These are phyloP conservation scores for Hipposideros larvatus DNA, from an alignment of 2,797 vertebrate genomes.

Conservation along the genomic window DNA sequence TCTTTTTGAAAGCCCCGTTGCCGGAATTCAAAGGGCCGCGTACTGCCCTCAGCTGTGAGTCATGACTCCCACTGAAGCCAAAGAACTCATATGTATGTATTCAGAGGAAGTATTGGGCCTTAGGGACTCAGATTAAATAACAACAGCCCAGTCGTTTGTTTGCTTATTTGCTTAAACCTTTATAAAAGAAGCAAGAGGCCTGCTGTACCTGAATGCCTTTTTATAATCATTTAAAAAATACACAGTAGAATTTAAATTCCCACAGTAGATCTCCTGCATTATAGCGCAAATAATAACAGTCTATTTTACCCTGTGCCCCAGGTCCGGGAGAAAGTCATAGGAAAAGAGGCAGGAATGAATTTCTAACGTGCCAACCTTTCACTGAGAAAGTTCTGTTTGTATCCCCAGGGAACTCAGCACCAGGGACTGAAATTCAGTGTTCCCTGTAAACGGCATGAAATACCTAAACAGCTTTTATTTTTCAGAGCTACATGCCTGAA, in stretches of 20 bases:
- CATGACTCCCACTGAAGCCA: slow-evolving; percentile 73
- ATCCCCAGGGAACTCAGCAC: slow-evolving; percentile 60
- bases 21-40: slow-evolving; percentile 74
- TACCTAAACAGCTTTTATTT: slow-evolving; percentile 68
- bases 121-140: slow-evolving; percentile 76
- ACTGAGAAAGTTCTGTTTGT: slow-evolving; percentile 73
- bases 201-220: slow-evolving; percentile 76
- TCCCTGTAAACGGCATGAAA: slow-evolving; percentile 66
- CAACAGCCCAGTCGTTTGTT: slow-evolving; percentile 70
- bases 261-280: slow-evolving; percentile 64
- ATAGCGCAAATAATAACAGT: slow-evolving; percentile 69
- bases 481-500: slow-evolving; percentile 35
- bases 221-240: slow-evolving; percentile 75
- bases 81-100: slow-evolving; percentile 70
- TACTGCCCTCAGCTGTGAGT: slow-evolving; percentile 77
- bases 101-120: slow-evolving; percentile 77
- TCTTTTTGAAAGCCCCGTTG: slow-evolving; percentile 52
- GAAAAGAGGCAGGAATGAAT: slow-evolving; percentile 57
- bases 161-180: slow-evolving; percentile 82
- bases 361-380: slow-evolving; percentile 67
- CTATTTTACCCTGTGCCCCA: slow-evolving; percentile 25
- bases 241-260: slow-evolving; percentile 77
- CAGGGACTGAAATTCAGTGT: slow-evolving; percentile 69
- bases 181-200: slow-evolving; percentile 73
- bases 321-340: slow-evolving; percentile 50